Conservation (phyloP, 2,797 vertebrate genomes). For the Garrulus glandarius region DNA sequence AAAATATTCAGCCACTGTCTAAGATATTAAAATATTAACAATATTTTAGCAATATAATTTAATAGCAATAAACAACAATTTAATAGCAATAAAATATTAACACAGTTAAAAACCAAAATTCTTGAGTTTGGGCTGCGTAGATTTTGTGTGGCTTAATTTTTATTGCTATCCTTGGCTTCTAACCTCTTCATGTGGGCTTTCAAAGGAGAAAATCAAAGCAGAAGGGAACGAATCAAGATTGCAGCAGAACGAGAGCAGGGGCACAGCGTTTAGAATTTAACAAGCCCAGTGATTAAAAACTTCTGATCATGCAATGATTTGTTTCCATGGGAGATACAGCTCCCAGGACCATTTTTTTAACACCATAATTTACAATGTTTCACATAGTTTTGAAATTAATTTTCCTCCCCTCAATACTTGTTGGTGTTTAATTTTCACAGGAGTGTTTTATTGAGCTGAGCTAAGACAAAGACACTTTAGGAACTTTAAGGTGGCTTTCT, state of each 20-base stretch:
- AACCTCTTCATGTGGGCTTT: neutral
- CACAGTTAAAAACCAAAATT: neutral
- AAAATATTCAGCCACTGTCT: neutral
- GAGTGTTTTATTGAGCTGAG: neutral
- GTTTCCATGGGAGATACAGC: neutral
- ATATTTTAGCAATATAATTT: no score
- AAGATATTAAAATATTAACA: neutral
- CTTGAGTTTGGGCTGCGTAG: neutral
- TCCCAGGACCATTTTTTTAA: neutral
- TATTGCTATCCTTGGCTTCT: neutral
- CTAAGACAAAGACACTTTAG: neutral
- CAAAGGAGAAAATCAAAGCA: neutral
- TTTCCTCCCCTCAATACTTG: neutral
- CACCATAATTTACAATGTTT: neutral
- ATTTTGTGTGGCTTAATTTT: neutral
- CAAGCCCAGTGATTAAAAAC: conserved; percentile 11
- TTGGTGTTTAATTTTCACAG: neutral
- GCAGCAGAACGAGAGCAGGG: neutral
- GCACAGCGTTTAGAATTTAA: neutral
- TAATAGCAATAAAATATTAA: neutral
- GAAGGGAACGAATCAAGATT: conserved; percentile 21
- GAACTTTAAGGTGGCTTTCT: neutral
- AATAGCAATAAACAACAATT: no score
- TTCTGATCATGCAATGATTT: neutral
- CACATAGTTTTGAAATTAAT: neutral